Conservation (phyloP, 64 coral and sea anemone species). For the Astreopora myriophthalma region DNA sequence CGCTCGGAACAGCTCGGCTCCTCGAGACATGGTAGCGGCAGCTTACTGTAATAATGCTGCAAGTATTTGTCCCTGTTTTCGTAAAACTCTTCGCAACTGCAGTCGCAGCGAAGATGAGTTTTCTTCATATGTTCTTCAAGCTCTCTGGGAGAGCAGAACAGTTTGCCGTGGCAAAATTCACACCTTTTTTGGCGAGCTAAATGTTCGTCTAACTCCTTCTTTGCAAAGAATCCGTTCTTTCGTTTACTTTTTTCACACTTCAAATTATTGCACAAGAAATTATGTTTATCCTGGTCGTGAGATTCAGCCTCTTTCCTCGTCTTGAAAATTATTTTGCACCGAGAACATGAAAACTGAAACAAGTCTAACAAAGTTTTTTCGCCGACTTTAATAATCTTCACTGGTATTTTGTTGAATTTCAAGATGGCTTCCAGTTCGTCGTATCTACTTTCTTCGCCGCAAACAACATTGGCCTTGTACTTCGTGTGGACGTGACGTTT, state of each 20-base stretch:
- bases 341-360: slow-evolving; percentile 75
- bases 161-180: slow-evolving; percentile 76
- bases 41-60: slow-evolving; percentile 86
- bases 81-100: slow-evolving; percentile 73
- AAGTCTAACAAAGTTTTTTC: slow-evolving; percentile 83
- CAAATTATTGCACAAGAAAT: slow-evolving; percentile 77
- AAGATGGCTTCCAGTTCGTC: slow-evolving; percentile 90
- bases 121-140: slow-evolving; percentile 80
- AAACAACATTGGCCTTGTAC: slow-evolving; percentile 72
- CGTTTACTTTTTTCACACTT: slow-evolving; percentile 91
- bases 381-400: slow-evolving; percentile 75
- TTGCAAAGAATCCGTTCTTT: slow-evolving; percentile 87
- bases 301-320: slow-evolving; percentile 56
- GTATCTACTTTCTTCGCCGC: slow-evolving; percentile 74
- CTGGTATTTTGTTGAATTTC: slow-evolving; percentile 86
- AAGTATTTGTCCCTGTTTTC: slow-evolving; percentile 74
- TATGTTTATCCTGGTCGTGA: slow-evolving; percentile 81
- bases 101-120: slow-evolving; percentile 74
- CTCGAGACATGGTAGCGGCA: slow-evolving; percentile 86
- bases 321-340: slow-evolving; percentile 91
- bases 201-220: slow-evolving; percentile 68
- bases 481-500: slow-evolving; percentile 78
- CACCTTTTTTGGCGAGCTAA: slow-evolving; percentile 53
- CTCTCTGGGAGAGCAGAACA: slow-evolving; percentile 66
- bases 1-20: slow-evolving; percentile 80